Base-by-base conservation (phyloP, 2,113 vertebrate species). In the Peromyscus maniculatus region DNA sequence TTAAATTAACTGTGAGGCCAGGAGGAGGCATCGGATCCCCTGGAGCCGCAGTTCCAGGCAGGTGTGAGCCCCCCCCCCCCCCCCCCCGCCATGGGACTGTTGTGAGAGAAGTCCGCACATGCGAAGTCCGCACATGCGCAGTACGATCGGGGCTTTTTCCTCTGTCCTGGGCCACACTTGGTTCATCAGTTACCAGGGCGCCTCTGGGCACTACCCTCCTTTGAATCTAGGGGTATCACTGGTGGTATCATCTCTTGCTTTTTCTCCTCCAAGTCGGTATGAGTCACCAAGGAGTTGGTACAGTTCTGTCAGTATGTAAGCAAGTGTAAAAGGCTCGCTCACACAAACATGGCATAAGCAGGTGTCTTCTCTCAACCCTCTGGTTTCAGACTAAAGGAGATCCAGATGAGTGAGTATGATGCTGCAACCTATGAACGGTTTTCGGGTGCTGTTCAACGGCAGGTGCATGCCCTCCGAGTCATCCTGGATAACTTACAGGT, bases 401-500 rank as follows among this genome's bases (percentile, higher is more conserved):
- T 99, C 91, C 97, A 99, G 24, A 99, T 99, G 99, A 99, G 99
- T 78, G 99, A 99, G 92, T 99, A 99, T 16, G 99, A 99, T 33
- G 99, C 99, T 0, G 74, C 98, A 6, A 99, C 98, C 0, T 99
- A 99, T 0, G 99, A 99, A 96, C 99, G 99, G 59, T 99, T 99
- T 98, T 99, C 99, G 93, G 98, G 96, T 31, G 99, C 99, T 0
- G 99, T 99, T 31, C 98, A 99, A 9, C 98, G 99, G 88, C 99
- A 99, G 72, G 99, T 99, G 64, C 99, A 99, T 92, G 99, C 99
- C 7, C 99, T 99, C 3, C 99, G 99, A 71, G 98, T 99, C 98
- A 99, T 99, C 98, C 97, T 99, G 98, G 99, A 99, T 98, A 99
- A 98, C 87, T 98, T 99, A 59, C 99, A 99, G 99, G 99, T 99